A percentile compares a stretch with the other conserved stretches of the same genome.
Conservation (phyloP, 2,888 invertebrate species). For the Plebejus melissa region DNA sequence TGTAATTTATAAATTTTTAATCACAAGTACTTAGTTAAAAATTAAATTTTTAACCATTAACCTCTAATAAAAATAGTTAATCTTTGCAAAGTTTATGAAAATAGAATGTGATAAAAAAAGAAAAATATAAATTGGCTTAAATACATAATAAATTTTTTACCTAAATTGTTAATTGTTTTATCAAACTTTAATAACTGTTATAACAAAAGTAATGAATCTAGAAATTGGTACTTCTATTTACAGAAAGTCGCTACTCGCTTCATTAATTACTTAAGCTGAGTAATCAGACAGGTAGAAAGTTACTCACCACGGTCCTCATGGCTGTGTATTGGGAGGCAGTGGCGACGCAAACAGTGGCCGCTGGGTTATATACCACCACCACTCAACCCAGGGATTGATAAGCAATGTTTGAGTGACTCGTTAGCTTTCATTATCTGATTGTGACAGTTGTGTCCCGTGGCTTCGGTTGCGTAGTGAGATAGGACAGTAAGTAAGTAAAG, state of each 20-base stretch:
- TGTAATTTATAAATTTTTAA: no score
- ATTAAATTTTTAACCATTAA: no score
- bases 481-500: neutral
- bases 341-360: constrained; percentile 46
- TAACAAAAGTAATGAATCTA: no score
- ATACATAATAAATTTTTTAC: no score
- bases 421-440: constrained; percentile 22
- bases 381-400: constrained; percentile 39
- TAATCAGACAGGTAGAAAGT: neutral
- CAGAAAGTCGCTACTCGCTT: neutral
- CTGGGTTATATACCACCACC: constrained; percentile 68
- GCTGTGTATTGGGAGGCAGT: constrained; percentile 51
- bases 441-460: neutral
- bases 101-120: no score
- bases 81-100: no score
- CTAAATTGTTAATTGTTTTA: no score
- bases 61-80: no score
- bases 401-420: constrained; percentile 27
- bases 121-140: no score
- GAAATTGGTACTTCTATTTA: neutral
- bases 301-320: constrained; percentile 73
- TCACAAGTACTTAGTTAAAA: no score
- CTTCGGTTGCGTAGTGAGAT: neutral
- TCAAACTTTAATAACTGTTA: no score
- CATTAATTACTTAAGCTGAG: neutral